Conservation (phyloP, 2,888 invertebrate species). For the Tetragonisca angustula region DNA sequence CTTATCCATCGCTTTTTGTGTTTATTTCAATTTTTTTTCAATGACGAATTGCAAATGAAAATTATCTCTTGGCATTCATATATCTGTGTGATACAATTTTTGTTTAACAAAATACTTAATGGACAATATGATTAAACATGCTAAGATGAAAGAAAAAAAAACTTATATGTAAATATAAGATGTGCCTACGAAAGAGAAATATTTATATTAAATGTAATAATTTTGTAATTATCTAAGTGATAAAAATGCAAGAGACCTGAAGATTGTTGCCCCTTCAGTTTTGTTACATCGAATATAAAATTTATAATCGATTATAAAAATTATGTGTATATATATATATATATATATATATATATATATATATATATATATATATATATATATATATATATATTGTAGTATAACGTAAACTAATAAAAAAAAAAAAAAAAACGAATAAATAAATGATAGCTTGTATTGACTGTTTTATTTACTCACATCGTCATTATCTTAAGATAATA, state of each 20-base stretch:
- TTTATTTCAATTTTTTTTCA: slow-evolving; percentile 18
- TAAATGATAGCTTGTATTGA: slow-evolving; percentile 49
- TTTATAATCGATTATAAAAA: too few species aligned
- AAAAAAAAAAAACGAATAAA: slow-evolving; percentile 47
- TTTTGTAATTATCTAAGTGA: slow-evolving; percentile 78
- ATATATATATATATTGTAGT: slow-evolving; percentile 19
- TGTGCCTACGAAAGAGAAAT: slow-evolving; percentile 76
- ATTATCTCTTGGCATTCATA: slow-evolving; percentile 24
- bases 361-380: too few species aligned
- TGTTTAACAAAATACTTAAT: slow-evolving; percentile 37
- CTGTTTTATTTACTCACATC: background rate
- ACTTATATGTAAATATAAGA: slow-evolving; percentile 76
- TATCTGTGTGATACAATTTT: slow-evolving; percentile 35
- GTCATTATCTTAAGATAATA: background rate
- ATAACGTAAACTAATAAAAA: slow-evolving; percentile 47
- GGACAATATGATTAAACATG: slow-evolving; percentile 53
- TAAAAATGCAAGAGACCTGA: slow-evolving; percentile 69
- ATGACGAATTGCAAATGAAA: slow-evolving; percentile 6
- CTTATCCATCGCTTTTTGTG: slow-evolving; percentile 12
- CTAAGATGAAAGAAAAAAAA: slow-evolving; percentile 48
- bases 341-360: slow-evolving; percentile 1
- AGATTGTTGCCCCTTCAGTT: slow-evolving; percentile 55
- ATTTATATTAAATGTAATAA: slow-evolving; percentile 77
- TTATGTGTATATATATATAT: slow-evolving; percentile 43
- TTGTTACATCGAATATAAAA: slow-evolving; percentile 39